phyloP scores from a whole-genome alignment of 2,797 vertebrate genomes.

The Tapirus indicus region DNA sequence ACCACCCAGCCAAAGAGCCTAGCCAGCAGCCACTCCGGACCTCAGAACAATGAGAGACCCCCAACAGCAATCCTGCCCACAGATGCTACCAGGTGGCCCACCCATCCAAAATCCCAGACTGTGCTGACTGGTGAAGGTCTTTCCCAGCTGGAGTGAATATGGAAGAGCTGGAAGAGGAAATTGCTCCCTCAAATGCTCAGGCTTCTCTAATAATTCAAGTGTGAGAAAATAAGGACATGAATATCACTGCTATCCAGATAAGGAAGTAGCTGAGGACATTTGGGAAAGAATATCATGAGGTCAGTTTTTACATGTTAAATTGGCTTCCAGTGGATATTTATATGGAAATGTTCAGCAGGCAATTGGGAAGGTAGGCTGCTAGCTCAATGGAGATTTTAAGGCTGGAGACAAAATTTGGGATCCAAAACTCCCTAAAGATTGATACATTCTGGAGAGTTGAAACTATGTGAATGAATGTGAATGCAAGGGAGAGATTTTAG shows the following conservation, averaged over 20 bases:
- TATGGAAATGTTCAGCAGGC: neutral
- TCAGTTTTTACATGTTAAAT: neutral
- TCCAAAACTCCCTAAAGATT: neutral
- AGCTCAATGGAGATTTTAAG: slow-evolving; percentile 4
- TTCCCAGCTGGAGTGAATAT: neutral
- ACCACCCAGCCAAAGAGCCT: neutral
- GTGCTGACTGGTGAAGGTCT: neutral
- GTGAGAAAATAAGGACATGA: neutral
- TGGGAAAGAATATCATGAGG: neutral
- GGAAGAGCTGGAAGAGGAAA: neutral
- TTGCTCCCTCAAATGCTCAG: neutral
- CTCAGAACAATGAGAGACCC: neutral
- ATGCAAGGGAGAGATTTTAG: neutral
- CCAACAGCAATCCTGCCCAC: neutral
- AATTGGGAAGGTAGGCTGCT: neutral
- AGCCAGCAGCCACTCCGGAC: neutral
- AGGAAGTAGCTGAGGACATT: neutral
- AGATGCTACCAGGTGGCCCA: neutral
- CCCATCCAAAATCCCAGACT: neutral
- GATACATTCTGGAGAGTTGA: neutral
- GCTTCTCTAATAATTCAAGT: neutral
- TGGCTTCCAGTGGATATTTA: neutral
- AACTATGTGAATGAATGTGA: slow-evolving; percentile 9
- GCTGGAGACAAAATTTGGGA: neutral
- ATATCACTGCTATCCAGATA: neutral